phyloP scores from a whole-genome alignment of 2,797 vertebrate species.

The Neopelma chrysocephalum region DNA sequence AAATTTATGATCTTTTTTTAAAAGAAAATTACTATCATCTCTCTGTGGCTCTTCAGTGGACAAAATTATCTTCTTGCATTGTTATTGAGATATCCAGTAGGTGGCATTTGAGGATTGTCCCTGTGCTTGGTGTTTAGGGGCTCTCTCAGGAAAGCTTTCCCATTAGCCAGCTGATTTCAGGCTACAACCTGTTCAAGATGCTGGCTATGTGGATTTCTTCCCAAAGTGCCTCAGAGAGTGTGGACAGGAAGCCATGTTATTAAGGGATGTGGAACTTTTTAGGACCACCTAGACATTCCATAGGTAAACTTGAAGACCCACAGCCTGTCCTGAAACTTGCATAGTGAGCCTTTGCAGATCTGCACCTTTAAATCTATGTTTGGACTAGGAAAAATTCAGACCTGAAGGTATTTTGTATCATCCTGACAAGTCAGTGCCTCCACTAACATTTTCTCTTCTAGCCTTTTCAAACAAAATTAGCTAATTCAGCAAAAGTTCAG shows the following conservation, averaged over 20 bases:
- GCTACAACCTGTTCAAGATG: not conserved
- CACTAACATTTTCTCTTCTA: not conserved
- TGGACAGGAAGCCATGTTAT: not conserved
- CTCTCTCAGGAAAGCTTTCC: not conserved
- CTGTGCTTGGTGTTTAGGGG: not conserved
- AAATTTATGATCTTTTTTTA: not conserved
- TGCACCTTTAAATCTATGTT: not conserved
- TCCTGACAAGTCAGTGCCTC: not conserved
- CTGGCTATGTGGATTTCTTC: not conserved
- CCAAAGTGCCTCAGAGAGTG: not conserved
- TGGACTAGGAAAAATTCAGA: not conserved
- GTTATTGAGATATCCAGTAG: not conserved
- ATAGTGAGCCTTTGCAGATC: not conserved
- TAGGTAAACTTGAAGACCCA: not conserved
- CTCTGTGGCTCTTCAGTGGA: not conserved
- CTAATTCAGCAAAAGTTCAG: not conserved
- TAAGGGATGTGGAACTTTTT: not conserved
- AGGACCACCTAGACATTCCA: not conserved
- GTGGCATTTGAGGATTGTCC: not conserved
- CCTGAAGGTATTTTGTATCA: not conserved
- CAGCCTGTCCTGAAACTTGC: not conserved
- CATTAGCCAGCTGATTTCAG: not conserved
- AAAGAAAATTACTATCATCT: not conserved
- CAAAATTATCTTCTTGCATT: not conserved
- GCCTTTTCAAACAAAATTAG: not conserved